Conservation (phyloP, 2,113 vertebrate genomes). For the Platichthys stellatus region DNA sequence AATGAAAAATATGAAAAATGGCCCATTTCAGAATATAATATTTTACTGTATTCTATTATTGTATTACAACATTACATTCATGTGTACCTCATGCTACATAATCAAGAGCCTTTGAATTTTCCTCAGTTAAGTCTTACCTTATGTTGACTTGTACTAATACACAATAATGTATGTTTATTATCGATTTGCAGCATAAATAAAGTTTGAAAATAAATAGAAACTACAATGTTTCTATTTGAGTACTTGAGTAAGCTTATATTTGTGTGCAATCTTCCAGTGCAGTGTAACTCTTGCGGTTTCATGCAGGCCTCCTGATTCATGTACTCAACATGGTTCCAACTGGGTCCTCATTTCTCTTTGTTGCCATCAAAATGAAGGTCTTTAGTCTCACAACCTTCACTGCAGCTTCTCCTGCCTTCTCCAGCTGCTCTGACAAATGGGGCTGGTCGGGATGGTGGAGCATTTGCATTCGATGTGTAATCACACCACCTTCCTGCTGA, state of each 20-base stretch:
- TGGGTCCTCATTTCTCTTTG: constrained; percentile 28
- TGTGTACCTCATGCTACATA: no score
- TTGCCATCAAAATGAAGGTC: constrained; percentile 52
- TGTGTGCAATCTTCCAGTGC: neutral
- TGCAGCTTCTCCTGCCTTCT: constrained; percentile 37
- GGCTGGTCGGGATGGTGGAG: constrained; percentile 18
- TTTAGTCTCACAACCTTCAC: constrained; percentile 40
- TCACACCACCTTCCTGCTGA: constrained; percentile 59
- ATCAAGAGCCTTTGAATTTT: no score
- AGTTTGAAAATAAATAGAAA: no score
- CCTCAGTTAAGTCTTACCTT: no score
- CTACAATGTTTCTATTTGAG: no score
- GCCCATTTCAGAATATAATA: neutral
- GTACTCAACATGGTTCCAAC: constrained; percentile 38
- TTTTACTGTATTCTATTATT: neutral
- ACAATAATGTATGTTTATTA: no score
- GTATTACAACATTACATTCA: neutral
- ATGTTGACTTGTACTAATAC: no score
- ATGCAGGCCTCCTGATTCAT: constrained; percentile 31
- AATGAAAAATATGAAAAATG: neutral
- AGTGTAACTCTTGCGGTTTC: neutral
- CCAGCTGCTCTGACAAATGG: constrained; percentile 48
- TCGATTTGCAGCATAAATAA: no score
- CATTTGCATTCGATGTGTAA: constrained; percentile 70
- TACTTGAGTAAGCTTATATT: no score